Base-by-base conservation (phyloP, 1,140 invertebrate genomes). In the Tenebrio molitor region DNA sequence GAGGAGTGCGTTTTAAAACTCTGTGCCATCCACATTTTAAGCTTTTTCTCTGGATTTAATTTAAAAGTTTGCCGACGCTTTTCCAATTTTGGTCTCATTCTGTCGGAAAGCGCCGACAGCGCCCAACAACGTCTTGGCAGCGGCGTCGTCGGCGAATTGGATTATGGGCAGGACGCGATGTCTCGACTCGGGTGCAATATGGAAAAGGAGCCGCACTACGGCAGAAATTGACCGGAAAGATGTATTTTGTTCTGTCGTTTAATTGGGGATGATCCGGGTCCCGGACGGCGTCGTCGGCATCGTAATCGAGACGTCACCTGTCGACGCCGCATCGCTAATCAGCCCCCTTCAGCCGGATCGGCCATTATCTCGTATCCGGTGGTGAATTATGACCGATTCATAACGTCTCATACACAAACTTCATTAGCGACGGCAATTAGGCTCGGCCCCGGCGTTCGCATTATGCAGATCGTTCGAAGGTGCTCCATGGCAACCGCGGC, bases 341-440 rank as follows among this genome's bases (percentile, higher is more conserved):
- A 42, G 29, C 63, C 23, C 7, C 23, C 36, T 63, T 42, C 42
- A 21, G 10, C 12, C 15, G 16, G 23, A 21, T 21, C 19, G 63
- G 63, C 64, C 64, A 66, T 66, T 66, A 66, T 66, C 39, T 66
- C 64, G 15, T 66, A 42, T 58, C 33, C 15, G 21, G 68, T 8
- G 21, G 68, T 70, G 46, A 70, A 70, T 70, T 70, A 70, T 70
- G 68, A 70, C 68, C 68, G 41, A 70, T 70, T 70, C 46, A 70
- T 70, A 70, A 14, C 46, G 68, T 62, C 68, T 70, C 42, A 62
- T 53, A 70, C 68, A 70, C 46, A 70, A 70, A 70, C 68, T 70
- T 70, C 68, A 70, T 70, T 70, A 70, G 46, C 33, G 50, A 29
- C 68, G 68, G 68, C 53, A 63, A 70, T 70, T 70, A 70, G 42